A percentile compares a stretch with the other conserved stretches of the same genome.
phyloP scores from a whole-genome alignment of 1,140 invertebrate genomes.

The Drosophila nikananu region DNA sequence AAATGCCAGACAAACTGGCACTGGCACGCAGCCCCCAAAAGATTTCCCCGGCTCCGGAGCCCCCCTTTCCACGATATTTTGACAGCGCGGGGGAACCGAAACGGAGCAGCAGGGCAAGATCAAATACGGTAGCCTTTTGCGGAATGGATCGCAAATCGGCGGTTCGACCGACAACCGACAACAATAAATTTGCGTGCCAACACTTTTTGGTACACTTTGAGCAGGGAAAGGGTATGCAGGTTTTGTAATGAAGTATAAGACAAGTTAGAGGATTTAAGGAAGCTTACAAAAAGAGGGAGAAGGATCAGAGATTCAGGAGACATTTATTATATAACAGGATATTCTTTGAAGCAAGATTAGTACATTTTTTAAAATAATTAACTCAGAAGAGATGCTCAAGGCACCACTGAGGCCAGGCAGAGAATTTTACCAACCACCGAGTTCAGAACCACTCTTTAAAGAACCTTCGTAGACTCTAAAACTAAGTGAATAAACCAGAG shows the following conservation, averaged over 20 bases:
- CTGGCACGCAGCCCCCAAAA: slow-evolving; percentile 59
- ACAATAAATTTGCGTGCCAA: slow-evolving; percentile 83
- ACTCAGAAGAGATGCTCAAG: too few species aligned
- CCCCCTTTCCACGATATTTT: not conserved
- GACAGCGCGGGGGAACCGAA: slow-evolving; percentile 9
- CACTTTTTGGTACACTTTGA: slow-evolving; percentile 50
- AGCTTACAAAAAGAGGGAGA: not conserved
- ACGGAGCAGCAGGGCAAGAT: slow-evolving; percentile 27
- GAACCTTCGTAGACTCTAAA: not conserved
- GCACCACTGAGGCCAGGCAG: too few species aligned
- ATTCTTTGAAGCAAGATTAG: not conserved
- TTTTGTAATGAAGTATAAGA: not conserved
- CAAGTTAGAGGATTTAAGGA: too few species aligned
- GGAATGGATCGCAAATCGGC: slow-evolving; percentile 62
- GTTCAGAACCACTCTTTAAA: too few species aligned
- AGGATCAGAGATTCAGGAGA: not conserved
- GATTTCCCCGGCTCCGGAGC: not conserved
- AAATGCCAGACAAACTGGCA: slow-evolving; percentile 78
- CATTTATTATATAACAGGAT: too few species aligned
- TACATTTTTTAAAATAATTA: not conserved
- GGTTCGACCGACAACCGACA: slow-evolving; percentile 61
- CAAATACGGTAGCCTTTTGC: slow-evolving; percentile 81
- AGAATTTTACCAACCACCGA: accelerated
- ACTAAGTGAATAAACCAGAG: not conserved
- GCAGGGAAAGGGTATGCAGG: slow-evolving; percentile 33